Conservation (phyloP, 2,797 vertebrate genomes). For the Cephalopachus bancanus region DNA sequence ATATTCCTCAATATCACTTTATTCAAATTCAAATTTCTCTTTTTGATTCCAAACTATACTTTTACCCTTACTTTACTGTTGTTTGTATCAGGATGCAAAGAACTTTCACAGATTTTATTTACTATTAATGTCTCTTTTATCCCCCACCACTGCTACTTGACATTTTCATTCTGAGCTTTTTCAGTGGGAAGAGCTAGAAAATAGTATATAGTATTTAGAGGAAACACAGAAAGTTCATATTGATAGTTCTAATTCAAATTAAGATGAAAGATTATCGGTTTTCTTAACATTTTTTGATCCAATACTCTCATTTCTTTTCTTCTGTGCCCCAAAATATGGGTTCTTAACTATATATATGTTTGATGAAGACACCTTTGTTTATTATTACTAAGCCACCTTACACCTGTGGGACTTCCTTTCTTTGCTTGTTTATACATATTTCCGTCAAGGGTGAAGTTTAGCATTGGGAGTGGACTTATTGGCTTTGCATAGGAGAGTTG, state of each 20-base stretch:
- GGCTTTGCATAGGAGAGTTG: not conserved
- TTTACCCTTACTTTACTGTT: not conserved
- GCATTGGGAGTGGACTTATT: not conserved
- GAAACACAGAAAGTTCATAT: not conserved
- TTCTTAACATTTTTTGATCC: not conserved
- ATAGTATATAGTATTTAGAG: not conserved
- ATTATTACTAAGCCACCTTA: not conserved
- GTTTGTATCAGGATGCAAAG: not conserved
- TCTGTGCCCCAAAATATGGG: not conserved
- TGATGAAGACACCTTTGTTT: not conserved
- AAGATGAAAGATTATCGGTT: not conserved
- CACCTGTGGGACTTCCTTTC: not conserved
- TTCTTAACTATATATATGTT: not conserved
- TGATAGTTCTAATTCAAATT: not conserved
- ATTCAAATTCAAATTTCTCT: not conserved
- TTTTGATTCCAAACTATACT: not conserved
- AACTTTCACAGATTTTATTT: not conserved
- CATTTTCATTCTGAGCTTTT: not conserved
- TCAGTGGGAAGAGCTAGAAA: not conserved
- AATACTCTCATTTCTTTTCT: not conserved
- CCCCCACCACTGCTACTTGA: not conserved
- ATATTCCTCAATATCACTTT: not conserved
- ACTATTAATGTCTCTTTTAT: not conserved
- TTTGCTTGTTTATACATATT: not conserved
- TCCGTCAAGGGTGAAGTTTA: not conserved